Base-by-base conservation (phyloP, 2,888 invertebrate genomes). In the Zele albiditarsus region DNA sequence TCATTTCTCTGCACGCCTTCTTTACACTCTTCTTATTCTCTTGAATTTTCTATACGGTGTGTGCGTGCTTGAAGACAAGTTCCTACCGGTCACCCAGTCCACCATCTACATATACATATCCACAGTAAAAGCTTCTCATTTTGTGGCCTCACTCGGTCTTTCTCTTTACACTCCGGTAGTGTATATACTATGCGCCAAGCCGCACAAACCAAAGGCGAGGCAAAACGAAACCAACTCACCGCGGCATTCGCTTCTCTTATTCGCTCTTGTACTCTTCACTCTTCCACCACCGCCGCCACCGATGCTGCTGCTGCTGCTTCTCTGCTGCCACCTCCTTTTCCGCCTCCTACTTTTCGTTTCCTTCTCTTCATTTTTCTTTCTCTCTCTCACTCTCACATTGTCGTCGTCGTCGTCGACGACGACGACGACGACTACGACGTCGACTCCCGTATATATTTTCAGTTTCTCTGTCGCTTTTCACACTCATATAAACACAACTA, bases 181-280 rank as follows among this genome's bases (percentile, higher is more conserved):
- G 46, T 46, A 8, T 42, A 16, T 25, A 70, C 78, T 73, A n/a
- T 53, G 20, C 49, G n/a, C 20, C 20, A 53, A 53, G 65, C 65
- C 73, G 76, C n/a, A 79, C 82, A 82, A 83, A 79, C 79, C 82
- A 78, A 80, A 81, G 81, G 83, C 79, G 79, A 84, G 83, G 82
- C 79, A 84, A 84, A 87, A 85, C 83, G 83, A 85, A 84, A 85
- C 77, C 78, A 80, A 82, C 57, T 73, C 65, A 58, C 58, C 31
- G 27, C 71, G 68, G 67, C 71, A 73, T 84, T 82, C 81, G 82
- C 79, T 82, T 83, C 85, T 86, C 86, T 86, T 86, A 85, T 85
- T 87, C 86, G 85, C 60, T 69, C 66, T 33, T 74, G 71, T 74
- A 42, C 68, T 73, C 46, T 27, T 53, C 60, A 62, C 63, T 66